These are phyloP conservation scores for Cepaea nemoralis DNA, from an alignment of 1,140 invertebrate species.

Conservation along the genomic window DNA sequence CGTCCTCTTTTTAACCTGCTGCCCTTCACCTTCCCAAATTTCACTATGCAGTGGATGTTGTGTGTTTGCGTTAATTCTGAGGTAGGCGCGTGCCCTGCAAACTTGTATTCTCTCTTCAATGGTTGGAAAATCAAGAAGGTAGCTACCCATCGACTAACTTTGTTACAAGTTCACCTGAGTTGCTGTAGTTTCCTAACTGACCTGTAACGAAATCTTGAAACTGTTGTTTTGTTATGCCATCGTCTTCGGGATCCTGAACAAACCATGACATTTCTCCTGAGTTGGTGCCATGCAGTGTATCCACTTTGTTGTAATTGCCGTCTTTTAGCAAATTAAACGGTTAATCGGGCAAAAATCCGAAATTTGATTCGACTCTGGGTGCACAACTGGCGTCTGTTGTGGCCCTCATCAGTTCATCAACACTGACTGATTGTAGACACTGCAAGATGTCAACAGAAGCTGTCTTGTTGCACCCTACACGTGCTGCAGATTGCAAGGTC, in stretches of 20 bases:
- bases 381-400: not conserved
- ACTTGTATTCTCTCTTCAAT: too few species aligned
- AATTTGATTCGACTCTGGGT: constrained; percentile 13
- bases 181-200: not conserved
- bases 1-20: too few species aligned
- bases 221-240: constrained; percentile 1
- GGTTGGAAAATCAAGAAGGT: too few species aligned
- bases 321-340: not conserved
- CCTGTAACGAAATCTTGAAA: not conserved
- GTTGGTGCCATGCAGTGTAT: not conserved
- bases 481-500: not conserved
- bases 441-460: not conserved
- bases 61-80: too few species aligned
- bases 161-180: not conserved
- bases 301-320: constrained; percentile 4
- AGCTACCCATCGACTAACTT: too few species aligned
- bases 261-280: not conserved
- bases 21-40: too few species aligned
- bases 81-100: too few species aligned
- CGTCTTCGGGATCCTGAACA: constrained; percentile 10
- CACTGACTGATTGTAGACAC: not conserved
- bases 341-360: constrained; percentile 26
- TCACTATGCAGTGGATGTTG: too few species aligned
- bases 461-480: not conserved
- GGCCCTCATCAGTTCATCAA: not conserved